These are phyloP conservation scores for Wasmannia auropunctata DNA, from an alignment of 1,140 invertebrate species.

Conservation along the genomic window DNA sequence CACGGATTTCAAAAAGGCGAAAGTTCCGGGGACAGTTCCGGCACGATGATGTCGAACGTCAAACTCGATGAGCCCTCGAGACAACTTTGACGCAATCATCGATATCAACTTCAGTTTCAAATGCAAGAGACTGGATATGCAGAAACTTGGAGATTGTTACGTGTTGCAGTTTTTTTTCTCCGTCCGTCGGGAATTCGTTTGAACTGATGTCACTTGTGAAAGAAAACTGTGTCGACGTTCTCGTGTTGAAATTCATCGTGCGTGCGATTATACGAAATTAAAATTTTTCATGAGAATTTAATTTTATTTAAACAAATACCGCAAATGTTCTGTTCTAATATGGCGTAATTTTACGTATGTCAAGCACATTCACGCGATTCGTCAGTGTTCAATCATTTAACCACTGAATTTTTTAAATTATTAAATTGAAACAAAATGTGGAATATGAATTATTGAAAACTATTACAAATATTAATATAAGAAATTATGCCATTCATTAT, in stretches of 20 bases:
- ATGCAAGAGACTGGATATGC: conserved; percentile 1
- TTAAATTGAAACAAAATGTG: not conserved
- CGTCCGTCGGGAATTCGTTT: not conserved
- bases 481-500: not conserved
- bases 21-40: conserved; percentile 12
- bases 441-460: not conserved
- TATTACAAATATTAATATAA: not conserved
- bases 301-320: not conserved
- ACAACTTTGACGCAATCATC: not conserved
- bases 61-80: not conserved
- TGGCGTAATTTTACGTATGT: not conserved
- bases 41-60: conserved; percentile 26
- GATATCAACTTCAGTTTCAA: conserved; percentile 7
- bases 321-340: not conserved
- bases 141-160: conserved; percentile 33
- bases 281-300: not conserved
- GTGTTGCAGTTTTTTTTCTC: not conserved
- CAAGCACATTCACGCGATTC: not conserved
- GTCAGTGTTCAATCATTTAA: not conserved
- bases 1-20: conserved; percentile 9
- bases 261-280: not conserved
- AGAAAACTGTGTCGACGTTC: not conserved
- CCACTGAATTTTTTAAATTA: not conserved
- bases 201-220: not conserved
- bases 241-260: not conserved